These are phyloP conservation scores for Ecdyonurus torrentis DNA, from an alignment of 2,888 invertebrate species.

Conservation along the genomic window DNA sequence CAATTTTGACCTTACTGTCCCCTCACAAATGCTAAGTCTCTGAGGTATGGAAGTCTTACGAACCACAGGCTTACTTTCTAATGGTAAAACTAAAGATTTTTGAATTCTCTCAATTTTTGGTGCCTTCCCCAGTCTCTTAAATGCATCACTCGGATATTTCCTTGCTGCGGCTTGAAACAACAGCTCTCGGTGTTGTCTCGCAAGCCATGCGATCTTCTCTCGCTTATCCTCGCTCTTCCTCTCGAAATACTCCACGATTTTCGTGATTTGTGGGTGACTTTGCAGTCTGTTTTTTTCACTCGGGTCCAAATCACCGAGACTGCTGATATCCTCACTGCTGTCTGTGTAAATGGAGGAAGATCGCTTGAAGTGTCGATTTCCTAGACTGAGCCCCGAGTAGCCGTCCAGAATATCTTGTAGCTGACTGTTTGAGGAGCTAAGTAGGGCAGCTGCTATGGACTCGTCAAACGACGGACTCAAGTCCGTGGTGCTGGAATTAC, in stretches of 20 bases:
- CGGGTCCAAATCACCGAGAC: slow-evolving; percentile 58
- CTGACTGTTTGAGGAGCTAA: background rate
- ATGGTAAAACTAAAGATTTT: slow-evolving; percentile 13
- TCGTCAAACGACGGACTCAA: slow-evolving; percentile 15
- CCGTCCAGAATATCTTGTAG: background rate
- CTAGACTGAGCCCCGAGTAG: background rate
- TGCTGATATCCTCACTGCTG: slow-evolving; percentile 71
- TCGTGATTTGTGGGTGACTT: slow-evolving; percentile 40
- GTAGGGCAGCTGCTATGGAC: slow-evolving; percentile 11
- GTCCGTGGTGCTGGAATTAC: slow-evolving; percentile 33
- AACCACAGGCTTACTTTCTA: slow-evolving; percentile 5
- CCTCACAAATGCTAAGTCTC: slow-evolving; percentile 64
- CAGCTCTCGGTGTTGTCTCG: slow-evolving; percentile 12
- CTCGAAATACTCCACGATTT: slow-evolving; percentile 80
- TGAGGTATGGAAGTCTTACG: slow-evolving; percentile 35
- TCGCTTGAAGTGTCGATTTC: slow-evolving; percentile 33
- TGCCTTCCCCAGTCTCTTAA: slow-evolving; percentile 10
- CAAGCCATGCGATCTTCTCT: background rate
- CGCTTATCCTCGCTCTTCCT: slow-evolving; percentile 31
- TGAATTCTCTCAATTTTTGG: slow-evolving; percentile 16
- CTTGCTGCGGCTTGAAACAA: slow-evolving; percentile 7
- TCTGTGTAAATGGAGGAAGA: slow-evolving; percentile 74
- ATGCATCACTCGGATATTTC: background rate
- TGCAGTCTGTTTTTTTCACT: slow-evolving; percentile 41
- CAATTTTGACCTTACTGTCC: slow-evolving; percentile 70